Evolutionary conservation across 2,888 invertebrate species (phyloP).

Genomic region (Nemapogon koenigi): DNA sequence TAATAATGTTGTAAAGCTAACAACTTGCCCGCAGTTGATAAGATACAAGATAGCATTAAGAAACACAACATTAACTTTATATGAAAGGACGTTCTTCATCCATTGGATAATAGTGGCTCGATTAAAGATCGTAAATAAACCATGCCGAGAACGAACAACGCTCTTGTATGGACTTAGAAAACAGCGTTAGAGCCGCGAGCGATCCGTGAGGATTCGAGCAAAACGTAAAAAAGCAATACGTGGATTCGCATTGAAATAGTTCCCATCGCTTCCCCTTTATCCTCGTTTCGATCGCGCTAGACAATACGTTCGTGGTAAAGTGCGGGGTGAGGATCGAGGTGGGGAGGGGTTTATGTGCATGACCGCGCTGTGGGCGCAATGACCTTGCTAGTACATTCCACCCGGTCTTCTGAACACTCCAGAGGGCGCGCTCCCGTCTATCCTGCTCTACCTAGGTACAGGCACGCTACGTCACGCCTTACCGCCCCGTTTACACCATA

Average conservation of each 20-base stretch:
- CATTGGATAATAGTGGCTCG: conserved; percentile 32
- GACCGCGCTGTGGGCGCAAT: conserved; percentile 62
- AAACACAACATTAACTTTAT: conserved; percentile 8
- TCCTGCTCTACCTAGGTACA: neutral
- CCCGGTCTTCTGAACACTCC: no score
- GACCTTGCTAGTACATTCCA: conserved; percentile 63
- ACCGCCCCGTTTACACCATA: neutral
- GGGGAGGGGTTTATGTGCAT: conserved; percentile 44
- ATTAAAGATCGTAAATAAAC: conserved; percentile 46
- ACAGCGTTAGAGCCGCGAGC: conserved; percentile 49
- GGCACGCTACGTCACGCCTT: neutral
- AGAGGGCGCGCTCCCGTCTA: conserved; percentile 22
- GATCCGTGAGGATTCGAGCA: conserved; percentile 21
- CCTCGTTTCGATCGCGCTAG: conserved; percentile 53
- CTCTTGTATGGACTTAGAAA: conserved; percentile 40
- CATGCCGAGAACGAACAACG: conserved; percentile 29
- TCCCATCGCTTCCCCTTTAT: conserved; percentile 56
- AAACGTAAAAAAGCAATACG: conserved; percentile 36
- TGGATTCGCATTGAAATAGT: conserved; percentile 51
- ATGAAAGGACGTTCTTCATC: conserved; percentile 8
- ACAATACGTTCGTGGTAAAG: conserved; percentile 45
- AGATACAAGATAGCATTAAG: conserved; percentile 12
- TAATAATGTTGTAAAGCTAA: conserved; percentile 5
- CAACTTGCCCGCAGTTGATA: conserved; percentile 4
- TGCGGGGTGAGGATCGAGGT: conserved; percentile 17